These are phyloP conservation scores for Ochropacha duplaris DNA, from an alignment of 2,888 invertebrate species.

Conservation along the genomic window DNA sequence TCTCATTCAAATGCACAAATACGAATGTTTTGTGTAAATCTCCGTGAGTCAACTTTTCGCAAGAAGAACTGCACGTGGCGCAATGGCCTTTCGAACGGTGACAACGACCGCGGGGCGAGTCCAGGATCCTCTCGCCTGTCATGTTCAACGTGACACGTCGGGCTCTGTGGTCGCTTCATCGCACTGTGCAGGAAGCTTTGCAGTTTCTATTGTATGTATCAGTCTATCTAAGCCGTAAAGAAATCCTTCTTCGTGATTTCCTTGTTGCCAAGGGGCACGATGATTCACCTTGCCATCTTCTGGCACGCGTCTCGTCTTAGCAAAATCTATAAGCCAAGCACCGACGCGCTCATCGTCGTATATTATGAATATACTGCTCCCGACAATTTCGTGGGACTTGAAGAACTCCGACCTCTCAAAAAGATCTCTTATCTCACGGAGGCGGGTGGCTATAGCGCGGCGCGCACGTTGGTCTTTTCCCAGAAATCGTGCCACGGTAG, in stretches of 20 bases:
- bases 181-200: conserved; percentile 46
- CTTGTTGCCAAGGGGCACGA: conserved; percentile 91
- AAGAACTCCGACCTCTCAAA: conserved; percentile 94
- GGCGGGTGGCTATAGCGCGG: conserved; percentile 86
- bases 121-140: conserved; percentile 59
- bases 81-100: conserved; percentile 56
- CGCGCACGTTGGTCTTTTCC: conserved; percentile 85
- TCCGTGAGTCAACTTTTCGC: conserved; percentile 58
- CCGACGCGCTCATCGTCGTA: conserved; percentile 94
- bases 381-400: conserved; percentile 94
- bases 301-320: conserved; percentile 92
- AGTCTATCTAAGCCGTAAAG: conserved; percentile 96
- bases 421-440: conserved; percentile 89
- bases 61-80: conserved; percentile 45
- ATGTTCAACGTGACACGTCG: conserved; percentile 76
- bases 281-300: conserved; percentile 89
- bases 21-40: conserved; percentile 58
- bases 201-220: conserved; percentile 85
- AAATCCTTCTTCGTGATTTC: conserved; percentile 99
- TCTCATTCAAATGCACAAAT: conserved; percentile 68
- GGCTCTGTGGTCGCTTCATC: conserved; percentile 57
- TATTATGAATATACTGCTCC: conserved; percentile 96
- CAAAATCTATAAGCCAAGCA: conserved; percentile 98
- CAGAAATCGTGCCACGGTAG: conserved; percentile 89
- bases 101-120: conserved; percentile 65